Conservation (phyloP, 2,113 vertebrate species). For the Columbina picui region DNA sequence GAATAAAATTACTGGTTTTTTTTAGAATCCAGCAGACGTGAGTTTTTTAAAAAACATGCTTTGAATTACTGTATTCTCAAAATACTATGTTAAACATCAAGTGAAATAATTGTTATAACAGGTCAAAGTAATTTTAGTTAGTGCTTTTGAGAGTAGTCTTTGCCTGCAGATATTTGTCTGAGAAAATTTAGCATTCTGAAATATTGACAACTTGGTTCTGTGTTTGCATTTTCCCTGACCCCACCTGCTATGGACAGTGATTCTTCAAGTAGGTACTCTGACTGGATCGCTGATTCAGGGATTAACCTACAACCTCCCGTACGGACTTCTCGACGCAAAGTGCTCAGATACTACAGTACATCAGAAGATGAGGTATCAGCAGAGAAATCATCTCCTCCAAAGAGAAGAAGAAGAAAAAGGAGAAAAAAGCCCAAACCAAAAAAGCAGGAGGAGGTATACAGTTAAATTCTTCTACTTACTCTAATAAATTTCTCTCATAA, state of each 20-base stretch:
- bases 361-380: conserved; percentile 88
- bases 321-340: conserved; percentile 81
- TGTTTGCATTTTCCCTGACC: background rate
- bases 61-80: background rate
- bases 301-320: conserved; percentile 88
- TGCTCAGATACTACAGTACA: conserved; percentile 80
- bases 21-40: background rate
- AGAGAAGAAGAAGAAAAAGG: conserved; percentile 71
- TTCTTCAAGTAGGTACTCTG: conserved; percentile 91
- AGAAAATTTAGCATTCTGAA: background rate
- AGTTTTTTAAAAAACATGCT: background rate
- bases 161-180: background rate
- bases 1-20: background rate
- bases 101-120: fast-evolving
- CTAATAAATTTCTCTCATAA: background rate
- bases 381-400: conserved; percentile 79
- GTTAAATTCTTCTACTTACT: background rate
- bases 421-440: conserved; percentile 73
- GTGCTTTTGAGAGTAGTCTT: fast-evolving
- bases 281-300: conserved; percentile 94
- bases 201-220: background rate
- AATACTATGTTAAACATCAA: fast-evolving
- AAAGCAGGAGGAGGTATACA: conserved; percentile 64
- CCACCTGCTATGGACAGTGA: conserved; percentile 68
- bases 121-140: background rate